Base-by-base conservation (phyloP, 2,113 vertebrate genomes). In the pig (Sus scrofa) region DNA sequence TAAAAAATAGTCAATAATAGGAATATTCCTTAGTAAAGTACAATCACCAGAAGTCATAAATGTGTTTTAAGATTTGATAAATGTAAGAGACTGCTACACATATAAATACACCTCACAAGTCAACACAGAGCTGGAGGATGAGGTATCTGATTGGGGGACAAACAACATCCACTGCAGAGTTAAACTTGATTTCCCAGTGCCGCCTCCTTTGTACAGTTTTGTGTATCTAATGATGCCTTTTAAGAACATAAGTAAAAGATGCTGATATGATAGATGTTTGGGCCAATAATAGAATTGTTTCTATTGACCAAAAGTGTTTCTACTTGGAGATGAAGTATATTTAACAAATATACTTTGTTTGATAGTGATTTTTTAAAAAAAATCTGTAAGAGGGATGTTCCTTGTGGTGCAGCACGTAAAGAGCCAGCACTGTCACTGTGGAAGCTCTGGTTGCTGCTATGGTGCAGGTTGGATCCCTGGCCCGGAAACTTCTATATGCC, bases 21-120 rank as follows among this genome's bases (percentile, higher is more conserved):
- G 60, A 84, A 30, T 86, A 50, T n/a, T 88, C 7, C 37, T 62
- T 85, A 94, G 20, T 83, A 84, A 91, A 71, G 32, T 27, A 44
- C n/a, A 19, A 32, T 44, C 18, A n/a, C 34, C 4, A 44, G 24
- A 54, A 86, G 27, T n/a, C 18, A 22, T 77, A 85, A 71, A 32
- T 67, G 22, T 44, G 27, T 67, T 84, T 74, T 62, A 50, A 84
- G 79, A 79, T 75, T 39, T 63, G 52, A n/a, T 84, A 26, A 84
- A 14, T 22, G 1, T 52, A 73, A 50, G 32, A 60, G n/a, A 24
- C 19, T 84, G 6, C 44, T 54, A 24, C 65, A 70, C 24, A 50
- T 39, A 4, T 30, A 30, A 56, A 56, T 75, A 62, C 37, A 67
- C 3, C 1, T 91, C 32, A 65, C 14, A 15, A 3, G 71, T 50